Evolutionary conservation across 2,113 vertebrate genomes (phyloP).

Genomic region (Arizona elegans): DNA sequence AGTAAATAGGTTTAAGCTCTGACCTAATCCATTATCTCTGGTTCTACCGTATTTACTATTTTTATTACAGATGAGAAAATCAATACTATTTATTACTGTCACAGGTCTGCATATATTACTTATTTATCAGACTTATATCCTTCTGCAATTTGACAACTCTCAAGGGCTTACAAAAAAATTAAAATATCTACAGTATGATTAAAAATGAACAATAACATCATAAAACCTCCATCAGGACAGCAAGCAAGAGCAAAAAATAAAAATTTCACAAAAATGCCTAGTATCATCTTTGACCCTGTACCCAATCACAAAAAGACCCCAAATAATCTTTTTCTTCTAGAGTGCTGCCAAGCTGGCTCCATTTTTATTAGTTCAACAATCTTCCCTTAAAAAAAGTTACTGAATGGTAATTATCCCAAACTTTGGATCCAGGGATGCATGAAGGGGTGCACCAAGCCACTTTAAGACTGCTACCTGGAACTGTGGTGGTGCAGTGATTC

Average conservation of each 20-base stretch:
- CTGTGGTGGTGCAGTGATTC: neutral
- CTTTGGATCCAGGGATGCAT: neutral
- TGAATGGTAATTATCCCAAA: neutral
- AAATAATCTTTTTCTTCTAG: neutral
- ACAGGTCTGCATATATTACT: neutral
- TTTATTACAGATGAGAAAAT: neutral
- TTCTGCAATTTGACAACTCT: neutral
- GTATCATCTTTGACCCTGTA: neutral
- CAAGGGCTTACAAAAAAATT: neutral
- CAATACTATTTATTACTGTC: neutral
- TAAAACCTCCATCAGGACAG: neutral
- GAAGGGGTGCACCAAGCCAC: neutral
- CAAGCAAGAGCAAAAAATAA: neutral
- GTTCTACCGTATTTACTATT: neutral
- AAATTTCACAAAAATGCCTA: neutral
- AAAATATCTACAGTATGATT: neutral
- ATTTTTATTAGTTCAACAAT: neutral
- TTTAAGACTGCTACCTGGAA: neutral
- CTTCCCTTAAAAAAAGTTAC: neutral
- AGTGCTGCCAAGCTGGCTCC: neutral
- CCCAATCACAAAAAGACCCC: neutral
- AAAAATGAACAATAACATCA: neutral
- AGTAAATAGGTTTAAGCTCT: neutral
- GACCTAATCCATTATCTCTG: neutral
- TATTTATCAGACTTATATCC: neutral